phyloP scores from a whole-genome alignment of 2,888 invertebrate genomes.

The Tetranychus truncatus region DNA sequence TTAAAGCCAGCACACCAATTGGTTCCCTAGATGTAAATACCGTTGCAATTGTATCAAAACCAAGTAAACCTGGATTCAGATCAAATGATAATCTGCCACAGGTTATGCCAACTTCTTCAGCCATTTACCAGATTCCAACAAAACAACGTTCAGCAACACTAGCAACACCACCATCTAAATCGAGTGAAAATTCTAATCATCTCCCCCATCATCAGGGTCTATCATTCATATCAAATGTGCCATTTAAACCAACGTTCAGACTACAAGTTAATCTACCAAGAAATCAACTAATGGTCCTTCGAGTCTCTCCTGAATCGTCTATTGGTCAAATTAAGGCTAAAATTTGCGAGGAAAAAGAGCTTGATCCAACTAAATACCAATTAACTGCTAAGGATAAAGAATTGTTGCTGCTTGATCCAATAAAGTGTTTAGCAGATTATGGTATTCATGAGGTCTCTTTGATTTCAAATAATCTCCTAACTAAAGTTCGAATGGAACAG shows the following conservation, averaged over 20 bases:
- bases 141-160: neutral
- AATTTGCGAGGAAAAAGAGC: conserved; percentile 55
- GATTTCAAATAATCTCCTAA: conserved; percentile 30
- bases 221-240: conserved; percentile 10
- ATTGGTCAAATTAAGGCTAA: conserved; percentile 49
- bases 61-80: neutral
- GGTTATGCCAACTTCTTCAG: neutral
- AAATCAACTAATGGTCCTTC: conserved; percentile 55
- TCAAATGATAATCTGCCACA: neutral
- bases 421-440: conserved; percentile 44
- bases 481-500: neutral
- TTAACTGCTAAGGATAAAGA: conserved; percentile 37
- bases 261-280: conserved; percentile 51
- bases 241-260: conserved; percentile 33
- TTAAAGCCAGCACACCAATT: conserved; percentile 54
- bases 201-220: neutral
- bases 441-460: conserved; percentile 44
- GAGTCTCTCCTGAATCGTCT: conserved; percentile 49
- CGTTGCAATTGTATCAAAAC: conserved; percentile 38
- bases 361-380: conserved; percentile 53
- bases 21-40: conserved; percentile 40
- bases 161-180: neutral
- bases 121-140: neutral
- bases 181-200: neutral
- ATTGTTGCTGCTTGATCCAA: conserved; percentile 45